Conservation (phyloP, 2,797 vertebrate species). For the Poliocrania exsul region DNA sequence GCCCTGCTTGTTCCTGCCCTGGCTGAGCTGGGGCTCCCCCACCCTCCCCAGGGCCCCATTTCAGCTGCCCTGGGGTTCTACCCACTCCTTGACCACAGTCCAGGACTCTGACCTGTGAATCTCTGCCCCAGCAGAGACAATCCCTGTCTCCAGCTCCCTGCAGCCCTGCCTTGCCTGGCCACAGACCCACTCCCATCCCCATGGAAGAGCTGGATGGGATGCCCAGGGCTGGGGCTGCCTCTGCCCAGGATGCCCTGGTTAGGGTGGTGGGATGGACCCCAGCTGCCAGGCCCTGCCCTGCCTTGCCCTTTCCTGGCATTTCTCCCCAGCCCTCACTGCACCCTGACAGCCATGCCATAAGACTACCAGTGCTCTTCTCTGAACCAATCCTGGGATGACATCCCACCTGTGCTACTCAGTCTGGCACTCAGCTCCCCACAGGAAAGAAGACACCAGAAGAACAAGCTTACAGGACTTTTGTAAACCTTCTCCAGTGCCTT, state of each 20-base stretch:
- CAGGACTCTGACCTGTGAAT: not conserved
- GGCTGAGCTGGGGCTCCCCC: rapidly evolving
- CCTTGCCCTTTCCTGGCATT: not conserved
- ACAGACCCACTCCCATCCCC: no score
- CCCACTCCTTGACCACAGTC: no score
- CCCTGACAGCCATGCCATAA: not conserved
- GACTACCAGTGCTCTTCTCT: not conserved
- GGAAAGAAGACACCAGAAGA: not conserved
- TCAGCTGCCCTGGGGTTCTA: not conserved
- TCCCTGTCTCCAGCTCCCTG: not conserved
- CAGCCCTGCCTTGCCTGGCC: not conserved
- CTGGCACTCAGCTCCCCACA: not conserved
- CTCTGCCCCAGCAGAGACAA: not conserved
- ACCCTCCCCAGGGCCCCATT: not conserved
- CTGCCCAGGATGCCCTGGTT: not conserved
- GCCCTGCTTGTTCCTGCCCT: not conserved
- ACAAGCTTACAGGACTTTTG: not conserved
- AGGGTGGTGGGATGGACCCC: not conserved
- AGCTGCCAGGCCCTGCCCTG: not conserved
- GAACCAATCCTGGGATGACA: not conserved
- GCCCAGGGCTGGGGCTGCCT: not conserved
- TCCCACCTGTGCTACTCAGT: not conserved
- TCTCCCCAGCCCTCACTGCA: rapidly evolving
- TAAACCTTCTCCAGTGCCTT: not conserved
- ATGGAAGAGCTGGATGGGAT: not conserved